Evolutionary conservation across 2,888 invertebrate species (phyloP), one percentile per base, ranked within the genome.

Genomic region (Epinotia bilunana): DNA sequence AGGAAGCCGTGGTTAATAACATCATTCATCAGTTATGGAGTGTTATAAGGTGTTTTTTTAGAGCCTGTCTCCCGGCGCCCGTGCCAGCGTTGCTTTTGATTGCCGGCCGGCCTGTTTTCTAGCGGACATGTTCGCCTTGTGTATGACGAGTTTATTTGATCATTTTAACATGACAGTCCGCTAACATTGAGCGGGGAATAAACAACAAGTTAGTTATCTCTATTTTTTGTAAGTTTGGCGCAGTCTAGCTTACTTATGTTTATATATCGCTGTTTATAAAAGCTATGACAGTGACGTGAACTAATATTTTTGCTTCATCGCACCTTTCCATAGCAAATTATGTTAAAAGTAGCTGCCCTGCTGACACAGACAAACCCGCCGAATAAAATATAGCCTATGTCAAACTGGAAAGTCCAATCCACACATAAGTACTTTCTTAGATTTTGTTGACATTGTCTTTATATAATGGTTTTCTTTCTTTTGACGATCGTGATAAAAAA

Each of bases 21-120:
- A 88, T 89, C 85, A 86, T 87, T 84, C 82, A 83, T 83, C 80
- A 83, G 83, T 82, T 87, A 85, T 86, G 85, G 84, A 80, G 82
- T 82, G 84, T 87, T 87, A 28, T 28, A 87, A 82, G 82, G 81
- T 86, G 87, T 87, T 89, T 86, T 82, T 86, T 85, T 77, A 73
- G 75, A 73, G 79, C 72, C 79, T 67, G 77, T 80, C 77, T 74
- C 77, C 73, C 73, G 78, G 77, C 77, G 73, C 76, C 71, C 72
- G 67, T 63, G 67, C 61, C 67, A 61, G 74, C 81, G 80, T 82
- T 84, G 82, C 79, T 81, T 82, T 82, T 82, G 74, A 77, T 74
- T 74, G 69, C 69, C 76, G 58, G 69, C 65, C 76, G 58, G 67
- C 76, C 77, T 75, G 46, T 76, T 72, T 72, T 84, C 83, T 82